Evolutionary conservation across 2,113 vertebrate genomes (phyloP).

Genomic region (Collichthys lucidus): DNA sequence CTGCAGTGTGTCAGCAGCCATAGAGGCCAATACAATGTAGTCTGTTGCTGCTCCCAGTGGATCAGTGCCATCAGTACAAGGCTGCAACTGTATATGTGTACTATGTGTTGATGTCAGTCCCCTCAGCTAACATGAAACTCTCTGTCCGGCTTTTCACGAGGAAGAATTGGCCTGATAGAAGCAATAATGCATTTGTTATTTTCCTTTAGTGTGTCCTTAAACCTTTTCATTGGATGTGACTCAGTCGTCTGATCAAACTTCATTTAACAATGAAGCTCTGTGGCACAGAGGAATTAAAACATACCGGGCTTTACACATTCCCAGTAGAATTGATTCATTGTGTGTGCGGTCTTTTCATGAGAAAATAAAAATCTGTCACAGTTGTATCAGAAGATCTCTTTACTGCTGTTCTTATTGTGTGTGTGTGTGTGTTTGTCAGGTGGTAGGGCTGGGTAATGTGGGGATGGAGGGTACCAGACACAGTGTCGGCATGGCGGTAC

Average conservation of each 20-base stretch:
- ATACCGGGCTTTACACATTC: not conserved
- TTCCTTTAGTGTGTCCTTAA: not conserved
- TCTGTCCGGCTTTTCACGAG: not conserved
- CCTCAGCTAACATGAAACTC: not conserved
- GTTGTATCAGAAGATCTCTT: not conserved
- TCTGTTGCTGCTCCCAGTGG: conserved; percentile 11
- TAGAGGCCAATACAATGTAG: conserved; percentile 11
- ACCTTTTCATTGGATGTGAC: not conserved
- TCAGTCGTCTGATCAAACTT: not conserved
- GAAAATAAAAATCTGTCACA: no score
- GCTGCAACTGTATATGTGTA: not conserved
- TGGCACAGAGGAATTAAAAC: not conserved
- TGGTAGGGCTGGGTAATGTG: conserved; percentile 90
- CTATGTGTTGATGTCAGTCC: not conserved
- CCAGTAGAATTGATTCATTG: not conserved
- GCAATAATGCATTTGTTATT: not conserved
- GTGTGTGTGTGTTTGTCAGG: conserved; percentile 80
- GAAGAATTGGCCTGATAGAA: not conserved
- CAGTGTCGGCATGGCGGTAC: conserved; percentile 89
- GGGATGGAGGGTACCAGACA: conserved; percentile 86
- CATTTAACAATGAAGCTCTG: not conserved
- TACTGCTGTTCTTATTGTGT: not conserved
- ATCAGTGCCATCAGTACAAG: conserved; percentile 48
- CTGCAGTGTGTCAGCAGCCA: conserved; percentile 40
- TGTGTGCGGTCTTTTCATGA: no score